Conservation (phyloP, 2,797 vertebrate genomes). For the Astyanax mexicanus region DNA sequence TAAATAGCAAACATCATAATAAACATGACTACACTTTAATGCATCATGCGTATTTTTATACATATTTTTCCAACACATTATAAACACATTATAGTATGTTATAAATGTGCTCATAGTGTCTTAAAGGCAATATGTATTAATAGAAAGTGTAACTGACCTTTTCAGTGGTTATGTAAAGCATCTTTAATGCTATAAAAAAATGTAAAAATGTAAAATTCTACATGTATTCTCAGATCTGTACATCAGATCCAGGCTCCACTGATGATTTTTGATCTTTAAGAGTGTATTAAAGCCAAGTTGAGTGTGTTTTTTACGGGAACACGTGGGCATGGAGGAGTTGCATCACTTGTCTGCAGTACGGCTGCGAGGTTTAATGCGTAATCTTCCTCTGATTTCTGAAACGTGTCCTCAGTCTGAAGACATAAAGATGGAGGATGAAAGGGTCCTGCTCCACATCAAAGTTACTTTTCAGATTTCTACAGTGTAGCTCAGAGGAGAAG, state of each 20-base stretch:
- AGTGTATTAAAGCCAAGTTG: background rate
- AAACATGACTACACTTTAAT: too few species aligned
- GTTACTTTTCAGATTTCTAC: constrained; percentile 56
- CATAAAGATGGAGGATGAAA: constrained; percentile 54
- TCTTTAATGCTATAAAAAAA: too few species aligned
- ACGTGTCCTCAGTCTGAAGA: background rate
- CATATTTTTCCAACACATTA: too few species aligned
- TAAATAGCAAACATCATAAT: too few species aligned
- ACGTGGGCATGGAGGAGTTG: background rate
- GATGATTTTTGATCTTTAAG: background rate
- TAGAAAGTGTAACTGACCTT: too few species aligned
- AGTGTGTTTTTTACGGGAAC: background rate
- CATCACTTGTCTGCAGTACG: background rate
- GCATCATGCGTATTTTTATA: too few species aligned
- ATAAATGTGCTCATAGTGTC: too few species aligned
- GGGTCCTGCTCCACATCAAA: constrained; percentile 38
- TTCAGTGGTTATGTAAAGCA: too few species aligned
- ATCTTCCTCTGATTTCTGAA: background rate
- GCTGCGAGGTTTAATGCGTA: background rate
- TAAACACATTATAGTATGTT: too few species aligned
- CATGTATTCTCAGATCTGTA: background rate
- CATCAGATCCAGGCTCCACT: background rate
- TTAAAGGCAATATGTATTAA: too few species aligned
- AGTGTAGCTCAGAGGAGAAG: constrained; percentile 67
- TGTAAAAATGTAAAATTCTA: background rate